Base-by-base conservation (phyloP, 2,888 invertebrate genomes). In the Hymenopus coronatus region DNA sequence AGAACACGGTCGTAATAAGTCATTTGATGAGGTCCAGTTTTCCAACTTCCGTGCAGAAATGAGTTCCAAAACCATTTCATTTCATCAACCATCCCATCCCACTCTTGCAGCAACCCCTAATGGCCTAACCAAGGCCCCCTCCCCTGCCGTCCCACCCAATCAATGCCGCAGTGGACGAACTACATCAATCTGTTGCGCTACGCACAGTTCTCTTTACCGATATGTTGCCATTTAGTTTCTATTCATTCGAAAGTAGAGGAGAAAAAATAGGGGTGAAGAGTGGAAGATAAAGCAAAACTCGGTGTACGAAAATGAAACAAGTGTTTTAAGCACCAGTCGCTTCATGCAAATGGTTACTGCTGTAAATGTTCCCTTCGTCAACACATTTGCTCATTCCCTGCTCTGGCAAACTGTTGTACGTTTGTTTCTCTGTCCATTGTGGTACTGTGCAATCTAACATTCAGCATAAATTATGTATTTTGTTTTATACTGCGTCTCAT, bases 51-150 rank as follows among this genome's bases (percentile, higher is more conserved):
- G 89, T 86, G 89, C 87, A 89, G 89, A 87, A 89, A 89, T 89
- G 89, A 89, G 89, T 87, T 89, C 89, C 89, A 89, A 89, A 87
- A 89, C 89, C 89, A 89, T 89, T 89, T 87, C 89, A 89, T 89
- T 86, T 86, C 89, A 89, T 89, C 89, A 82, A 46, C 83, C 88
- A 46, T 82, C 88, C 83, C 84, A 15, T 82, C 25, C 87, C 40
- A 30, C 81, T 82, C 40, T 82, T 83, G 40, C 46, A 83, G 83
- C 46, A 82, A 82, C 88, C 86, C 83, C 88, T 88, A 88, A 83
- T 83, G 83, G 83, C 83, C 83, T 88, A 40, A 40, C 88, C 83
- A 40, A 83, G 82, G n/a, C 83, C 25, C 88, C 54, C 54, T 6
- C 30, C 88, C 85, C 46, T 46, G 12, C 8, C 28, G 28, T 20